Base-by-base conservation (phyloP, 1,140 invertebrate species). In the Drosophila hydei region DNA sequence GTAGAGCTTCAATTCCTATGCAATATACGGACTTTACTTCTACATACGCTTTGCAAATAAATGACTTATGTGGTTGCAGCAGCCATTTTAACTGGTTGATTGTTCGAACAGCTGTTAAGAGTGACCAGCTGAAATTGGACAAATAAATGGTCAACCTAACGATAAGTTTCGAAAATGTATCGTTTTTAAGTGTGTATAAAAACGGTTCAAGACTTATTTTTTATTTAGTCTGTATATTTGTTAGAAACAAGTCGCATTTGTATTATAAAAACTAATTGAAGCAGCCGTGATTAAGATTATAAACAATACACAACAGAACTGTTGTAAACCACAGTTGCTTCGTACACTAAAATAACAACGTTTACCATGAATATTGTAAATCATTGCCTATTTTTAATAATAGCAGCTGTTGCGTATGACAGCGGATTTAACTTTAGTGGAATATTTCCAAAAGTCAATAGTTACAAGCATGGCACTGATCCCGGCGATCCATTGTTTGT, bases 401-500 rank as follows among this genome's bases (percentile, higher is more conserved):
- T 50, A 33, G 33, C 33, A 42, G 40, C 59, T 63, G 23, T 50
- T 30, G 45, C n/a, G 2, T 38, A 6, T n/a, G 27, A 18, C 18
- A 6, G n/a, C 23, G 47, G 14, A 2, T 21, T 4, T 51, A 16
- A 6, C 3, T 30, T 45, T 33, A 23, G 25, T 47, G 2, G 6
- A 18, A 19, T 9, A 11, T 27, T 54, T 64, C 78, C 38, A 42
- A 73, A 7, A 70, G 72, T 55, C 65, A 58, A 3, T 81, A 76
- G 61, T 72, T 72, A 1, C 63, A 11, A 11, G 48, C 8, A 68
- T 73, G 61, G 48, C 55, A 70, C 56, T 1, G 73, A 77, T 71
- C 73, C 76, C 19, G 81, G 76, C 3, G 69, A 87, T 7, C 73
- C 83, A n/a, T 54, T 85, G 0, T 78, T 65, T 8, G 23, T 85